phyloP scores from a whole-genome alignment of 2,797 vertebrate species.

The Danionella dracula region DNA sequence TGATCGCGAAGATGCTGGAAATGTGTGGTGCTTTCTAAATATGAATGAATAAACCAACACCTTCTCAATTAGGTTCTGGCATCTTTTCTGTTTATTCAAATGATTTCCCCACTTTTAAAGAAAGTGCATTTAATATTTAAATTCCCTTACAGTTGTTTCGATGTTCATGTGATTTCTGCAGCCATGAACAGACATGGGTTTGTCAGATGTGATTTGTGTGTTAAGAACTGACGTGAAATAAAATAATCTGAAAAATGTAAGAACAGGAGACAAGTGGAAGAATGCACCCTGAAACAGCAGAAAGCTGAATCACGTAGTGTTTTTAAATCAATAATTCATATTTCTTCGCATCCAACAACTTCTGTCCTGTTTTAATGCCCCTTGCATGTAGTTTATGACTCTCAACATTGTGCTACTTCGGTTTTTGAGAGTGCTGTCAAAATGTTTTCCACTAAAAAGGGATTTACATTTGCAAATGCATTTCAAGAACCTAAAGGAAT shows the following conservation, averaged over 20 bases:
- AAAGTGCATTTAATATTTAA: slow-evolving; percentile 93
- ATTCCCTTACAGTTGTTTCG: slow-evolving; percentile 73
- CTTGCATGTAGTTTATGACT: slow-evolving; percentile 24
- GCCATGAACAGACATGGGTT: slow-evolving; percentile 87
- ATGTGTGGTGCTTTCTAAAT: slow-evolving; percentile 62
- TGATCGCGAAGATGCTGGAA: slow-evolving; percentile 59
- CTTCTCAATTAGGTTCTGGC: slow-evolving; percentile 64
- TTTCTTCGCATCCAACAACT: slow-evolving; percentile 69
- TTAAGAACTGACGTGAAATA: slow-evolving; percentile 93
- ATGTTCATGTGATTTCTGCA: slow-evolving; percentile 83
- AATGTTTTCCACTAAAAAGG: not conserved
- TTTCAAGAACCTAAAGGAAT: not conserved
- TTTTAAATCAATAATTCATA: slow-evolving; percentile 94
- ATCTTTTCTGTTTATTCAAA: slow-evolving; percentile 90
- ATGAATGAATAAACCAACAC: slow-evolving; percentile 67
- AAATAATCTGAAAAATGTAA: slow-evolving; percentile 92
- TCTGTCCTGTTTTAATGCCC: slow-evolving; percentile 33
- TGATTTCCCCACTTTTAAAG: slow-evolving; percentile 91
- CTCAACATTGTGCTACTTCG: slow-evolving; percentile 12
- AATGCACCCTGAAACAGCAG: slow-evolving; percentile 87
- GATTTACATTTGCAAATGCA: not conserved
- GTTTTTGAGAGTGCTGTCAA: slow-evolving; percentile 42
- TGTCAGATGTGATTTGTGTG: slow-evolving; percentile 96
- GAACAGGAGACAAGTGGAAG: slow-evolving; percentile 90
- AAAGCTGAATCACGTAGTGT: slow-evolving; percentile 81